phyloP scores from a whole-genome alignment of 2,888 invertebrate genomes.

The Ecdyonurus torrentis region DNA sequence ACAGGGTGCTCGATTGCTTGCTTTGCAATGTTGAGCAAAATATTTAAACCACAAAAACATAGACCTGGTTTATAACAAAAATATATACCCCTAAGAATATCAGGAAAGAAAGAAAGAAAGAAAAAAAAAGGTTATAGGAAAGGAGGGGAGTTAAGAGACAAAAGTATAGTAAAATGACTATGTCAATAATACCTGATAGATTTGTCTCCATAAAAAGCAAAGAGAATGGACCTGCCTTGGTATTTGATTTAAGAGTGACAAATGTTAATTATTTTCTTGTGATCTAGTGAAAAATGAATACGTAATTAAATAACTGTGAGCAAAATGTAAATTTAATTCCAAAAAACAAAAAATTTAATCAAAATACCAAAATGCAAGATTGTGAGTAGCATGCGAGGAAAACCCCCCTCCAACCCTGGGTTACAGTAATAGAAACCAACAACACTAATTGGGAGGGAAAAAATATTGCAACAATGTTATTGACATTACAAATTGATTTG shows the following conservation, averaged over 20 bases:
- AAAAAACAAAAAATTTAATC: too few species aligned
- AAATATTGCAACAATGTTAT: neutral
- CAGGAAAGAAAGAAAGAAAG: neutral
- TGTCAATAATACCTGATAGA: neutral
- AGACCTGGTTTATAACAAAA: neutral
- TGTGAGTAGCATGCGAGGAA: neutral
- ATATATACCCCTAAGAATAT: neutral
- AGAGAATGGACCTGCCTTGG: neutral
- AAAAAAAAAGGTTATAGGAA: neutral
- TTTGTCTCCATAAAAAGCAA: neutral
- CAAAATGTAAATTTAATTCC: too few species aligned
- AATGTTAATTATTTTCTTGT: too few species aligned
- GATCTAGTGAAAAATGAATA: too few species aligned
- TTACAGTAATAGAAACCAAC: neutral
- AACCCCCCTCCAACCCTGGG: neutral
- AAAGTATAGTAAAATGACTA: neutral
- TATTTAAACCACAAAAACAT: neutral
- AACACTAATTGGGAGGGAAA: neutral
- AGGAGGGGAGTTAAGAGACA: neutral
- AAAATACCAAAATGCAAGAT: neutral
- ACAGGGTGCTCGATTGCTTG: neutral
- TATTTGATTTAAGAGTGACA: too few species aligned
- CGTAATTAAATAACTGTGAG: too few species aligned
- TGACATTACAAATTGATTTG: neutral
- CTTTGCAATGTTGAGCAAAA: neutral